Conservation (phyloP, 2,888 invertebrate species). For the Ceraclea dissimilis region DNA sequence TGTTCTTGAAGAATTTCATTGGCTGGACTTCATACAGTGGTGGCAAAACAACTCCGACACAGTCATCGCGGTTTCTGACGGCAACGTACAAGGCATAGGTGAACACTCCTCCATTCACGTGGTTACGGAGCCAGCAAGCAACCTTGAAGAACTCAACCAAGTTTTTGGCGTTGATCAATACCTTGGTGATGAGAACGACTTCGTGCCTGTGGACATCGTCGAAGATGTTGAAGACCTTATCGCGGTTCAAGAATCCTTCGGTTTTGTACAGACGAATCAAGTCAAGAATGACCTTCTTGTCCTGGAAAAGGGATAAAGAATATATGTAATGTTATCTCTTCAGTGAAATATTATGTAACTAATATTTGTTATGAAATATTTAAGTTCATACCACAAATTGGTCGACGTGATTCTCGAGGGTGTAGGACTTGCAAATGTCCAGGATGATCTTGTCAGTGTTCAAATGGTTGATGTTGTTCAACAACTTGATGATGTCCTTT, state of each 20-base stretch:
- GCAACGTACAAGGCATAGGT: slow-evolving; percentile 61
- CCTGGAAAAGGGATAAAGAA: slow-evolving; percentile 54
- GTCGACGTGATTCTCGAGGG: slow-evolving; percentile 40
- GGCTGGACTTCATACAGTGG: slow-evolving; percentile 73
- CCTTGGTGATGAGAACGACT: slow-evolving; percentile 53
- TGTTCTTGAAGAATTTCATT: slow-evolving; percentile 64
- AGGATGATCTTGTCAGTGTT: slow-evolving; percentile 53
- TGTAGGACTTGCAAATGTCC: slow-evolving; percentile 52
- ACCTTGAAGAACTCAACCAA: slow-evolving; percentile 50
- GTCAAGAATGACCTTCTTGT: slow-evolving; percentile 52
- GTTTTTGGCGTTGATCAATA: slow-evolving; percentile 60
- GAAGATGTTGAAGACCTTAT: slow-evolving; percentile 54
- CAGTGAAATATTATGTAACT: not conserved
- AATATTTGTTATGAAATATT: too few relatives aligned
- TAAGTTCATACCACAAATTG: not conserved
- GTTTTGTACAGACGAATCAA: slow-evolving; percentile 47
- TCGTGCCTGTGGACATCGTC: slow-evolving; percentile 54
- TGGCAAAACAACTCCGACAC: slow-evolving; percentile 59
- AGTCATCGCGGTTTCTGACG: slow-evolving; percentile 59
- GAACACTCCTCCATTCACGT: slow-evolving; percentile 68
- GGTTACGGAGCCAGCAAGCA: slow-evolving; percentile 61
- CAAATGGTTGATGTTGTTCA: slow-evolving; percentile 54
- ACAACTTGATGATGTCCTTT: slow-evolving; percentile 48
- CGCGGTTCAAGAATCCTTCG: slow-evolving; percentile 44
- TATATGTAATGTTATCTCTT: not conserved